Evolutionary conservation across 2,888 invertebrate species (phyloP).

Genomic region (Ptilodon capucinus): DNA sequence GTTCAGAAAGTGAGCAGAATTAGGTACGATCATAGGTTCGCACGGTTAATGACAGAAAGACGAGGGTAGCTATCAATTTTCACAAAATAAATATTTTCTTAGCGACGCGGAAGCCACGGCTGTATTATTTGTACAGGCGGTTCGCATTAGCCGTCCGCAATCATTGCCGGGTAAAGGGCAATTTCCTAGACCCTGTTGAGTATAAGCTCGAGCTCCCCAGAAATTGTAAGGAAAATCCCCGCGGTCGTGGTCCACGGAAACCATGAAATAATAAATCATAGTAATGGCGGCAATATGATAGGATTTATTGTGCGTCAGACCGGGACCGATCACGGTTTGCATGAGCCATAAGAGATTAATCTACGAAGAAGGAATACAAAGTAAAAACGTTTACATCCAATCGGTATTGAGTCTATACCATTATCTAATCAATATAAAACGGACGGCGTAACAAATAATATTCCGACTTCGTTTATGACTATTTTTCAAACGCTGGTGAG

Average conservation of each 20-base stretch:
- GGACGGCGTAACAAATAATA: constrained; percentile 20
- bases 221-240: constrained; percentile 60
- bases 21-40: constrained; percentile 28
- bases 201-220: constrained; percentile 63
- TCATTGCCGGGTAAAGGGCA: constrained; percentile 69
- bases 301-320: constrained; percentile 40
- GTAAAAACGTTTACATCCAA: background rate
- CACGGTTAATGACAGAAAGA: constrained; percentile 55
- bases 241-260: constrained; percentile 61
- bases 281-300: constrained; percentile 48
- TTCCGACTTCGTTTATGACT: constrained; percentile 9
- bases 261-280: constrained; percentile 70
- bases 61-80: constrained; percentile 63
- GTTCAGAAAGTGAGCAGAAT: constrained; percentile 28
- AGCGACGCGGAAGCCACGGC: constrained; percentile 71
- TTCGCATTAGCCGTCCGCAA: constrained; percentile 66
- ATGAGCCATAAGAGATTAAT: constrained; percentile 9
- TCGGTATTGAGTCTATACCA: constrained; percentile 2
- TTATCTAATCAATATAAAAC: constrained; percentile 21
- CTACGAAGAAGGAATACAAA: background rate
- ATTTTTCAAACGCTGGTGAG: constrained; percentile 25
- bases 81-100: constrained; percentile 72
- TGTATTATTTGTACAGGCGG: constrained; percentile 66
- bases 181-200: constrained; percentile 70
- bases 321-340: constrained; percentile 26